Evolutionary conservation across 2,888 invertebrate species (phyloP).

Genomic region (Brachylomia viminalis): DNA sequence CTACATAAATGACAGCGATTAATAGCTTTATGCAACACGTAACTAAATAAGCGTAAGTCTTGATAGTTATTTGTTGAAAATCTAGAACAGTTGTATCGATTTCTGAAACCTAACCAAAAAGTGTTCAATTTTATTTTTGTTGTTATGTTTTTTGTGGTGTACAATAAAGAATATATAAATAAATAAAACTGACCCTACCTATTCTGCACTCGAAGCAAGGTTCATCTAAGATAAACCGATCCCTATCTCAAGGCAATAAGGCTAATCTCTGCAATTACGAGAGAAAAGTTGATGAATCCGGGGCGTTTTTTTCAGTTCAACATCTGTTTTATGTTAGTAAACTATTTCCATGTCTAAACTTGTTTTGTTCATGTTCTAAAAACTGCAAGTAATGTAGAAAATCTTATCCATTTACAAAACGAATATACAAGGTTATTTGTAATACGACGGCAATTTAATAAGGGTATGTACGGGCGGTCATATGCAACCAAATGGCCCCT

Average conservation of each 20-base stretch:
- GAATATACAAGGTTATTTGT: not conserved
- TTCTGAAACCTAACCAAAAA: not conserved
- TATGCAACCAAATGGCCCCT: no score
- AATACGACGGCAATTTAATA: no score
- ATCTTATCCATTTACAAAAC: not conserved
- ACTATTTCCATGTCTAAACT: not conserved
- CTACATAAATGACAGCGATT: not conserved
- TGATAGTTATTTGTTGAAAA: not conserved
- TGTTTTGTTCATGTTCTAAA: not conserved
- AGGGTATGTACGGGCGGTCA: no score
- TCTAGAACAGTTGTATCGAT: no score
- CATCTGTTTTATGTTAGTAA: not conserved
- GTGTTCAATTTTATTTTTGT: no score
- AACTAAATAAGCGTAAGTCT: not conserved
- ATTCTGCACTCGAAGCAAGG: no score
- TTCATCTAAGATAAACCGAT: no score
- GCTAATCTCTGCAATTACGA: not conserved
- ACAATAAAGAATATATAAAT: no score
- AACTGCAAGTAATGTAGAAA: not conserved
- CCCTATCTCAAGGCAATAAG: not conserved
- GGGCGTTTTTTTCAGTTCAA: not conserved
- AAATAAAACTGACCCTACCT: no score
- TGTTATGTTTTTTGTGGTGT: no score
- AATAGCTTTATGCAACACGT: not conserved
- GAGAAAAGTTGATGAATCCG: not conserved